Evolutionary conservation across 2,888 invertebrate genomes (phyloP), one percentile per base, ranked within the genome.

Genomic region (Thymelicus lineola): DNA sequence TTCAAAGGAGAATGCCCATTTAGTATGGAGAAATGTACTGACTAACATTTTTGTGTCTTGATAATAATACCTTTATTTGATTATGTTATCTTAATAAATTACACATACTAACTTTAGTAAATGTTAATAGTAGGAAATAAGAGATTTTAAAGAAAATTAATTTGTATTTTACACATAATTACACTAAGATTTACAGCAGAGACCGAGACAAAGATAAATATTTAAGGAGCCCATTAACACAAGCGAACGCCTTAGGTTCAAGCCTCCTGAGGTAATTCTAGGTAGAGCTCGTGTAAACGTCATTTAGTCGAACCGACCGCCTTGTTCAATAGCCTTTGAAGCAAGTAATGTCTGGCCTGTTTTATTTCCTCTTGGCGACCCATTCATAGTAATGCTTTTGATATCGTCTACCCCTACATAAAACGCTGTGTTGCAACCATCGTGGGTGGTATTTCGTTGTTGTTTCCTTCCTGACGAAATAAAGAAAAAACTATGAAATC

Each of bases 381-480:
- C 38, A 64, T 64, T 70, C 48, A 64, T n/a, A 50, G 64, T 64
- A 70, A 63, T 70, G 59, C 48, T 17, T 53, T 50, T 38, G 63
- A 63, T 69, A 58, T 57, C 48, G 46, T 58, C 63, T 63, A 69
- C 50, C 69, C 53, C 46, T 50, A 69, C 17, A 58, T 42, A 50
- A 64, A 64, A n/a, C 55, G 45, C 45, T 46, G 42, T 48, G 46
- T 70, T 63, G 63, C 82, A 81, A 82, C 80, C 93, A 81, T 83
- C 93, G 91, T 93, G 93, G 93, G 93, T 93, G 93, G 93, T 81
- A 88, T 86, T 85, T 79, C 80, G 83, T 82, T 83, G 83, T 85
- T 84, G 84, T 87, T 86, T 85, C 81, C 82, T 84, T 77, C 82
- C 82, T 63, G 81, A 86, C 79, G 83, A 83, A 76, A 78, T 85